Percentiles rank a stretch among this genome's conserved stretches.
phyloP scores from a whole-genome alignment of 2,888 invertebrate genomes.

The Brachyptera putata region DNA sequence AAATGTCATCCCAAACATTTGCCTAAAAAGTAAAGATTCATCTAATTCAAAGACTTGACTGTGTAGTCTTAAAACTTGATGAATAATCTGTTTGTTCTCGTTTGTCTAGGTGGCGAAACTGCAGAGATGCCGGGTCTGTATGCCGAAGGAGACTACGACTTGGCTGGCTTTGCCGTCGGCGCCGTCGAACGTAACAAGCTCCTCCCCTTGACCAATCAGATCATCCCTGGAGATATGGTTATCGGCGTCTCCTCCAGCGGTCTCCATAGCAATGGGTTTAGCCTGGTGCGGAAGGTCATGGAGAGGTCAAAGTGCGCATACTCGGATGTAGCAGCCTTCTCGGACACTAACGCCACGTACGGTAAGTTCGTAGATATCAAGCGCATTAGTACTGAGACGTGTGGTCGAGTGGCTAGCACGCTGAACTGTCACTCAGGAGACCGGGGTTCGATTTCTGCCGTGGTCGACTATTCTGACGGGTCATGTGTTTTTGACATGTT shows the following conservation, averaged over 20 bases:
- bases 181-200: constrained; percentile 75
- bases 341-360: constrained; percentile 58
- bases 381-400: too few species aligned
- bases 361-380: constrained; percentile 51
- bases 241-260: constrained; percentile 87
- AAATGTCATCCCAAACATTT: too few species aligned
- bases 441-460: too few species aligned
- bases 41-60: too few species aligned
- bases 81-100: too few species aligned
- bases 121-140: constrained; percentile 98
- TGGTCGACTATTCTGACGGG: too few species aligned
- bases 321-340: constrained; percentile 66
- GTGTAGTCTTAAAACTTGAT: too few species aligned
- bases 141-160: constrained; percentile 79
- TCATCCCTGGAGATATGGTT: constrained; percentile 71
- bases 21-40: too few species aligned
- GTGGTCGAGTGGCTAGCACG: too few species aligned
- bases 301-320: constrained; percentile 61
- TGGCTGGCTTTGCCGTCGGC: constrained; percentile 95
- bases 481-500: too few species aligned
- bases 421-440: too few species aligned
- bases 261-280: constrained; percentile 93
- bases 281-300: constrained; percentile 77
- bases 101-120: constrained; percentile 72
- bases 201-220: constrained; percentile 63